Percentiles rank a stretch among this genome's conserved stretches.
phyloP scores from a whole-genome alignment of 1,140 invertebrate species.

The Aphaenogaster ashmeadi region DNA sequence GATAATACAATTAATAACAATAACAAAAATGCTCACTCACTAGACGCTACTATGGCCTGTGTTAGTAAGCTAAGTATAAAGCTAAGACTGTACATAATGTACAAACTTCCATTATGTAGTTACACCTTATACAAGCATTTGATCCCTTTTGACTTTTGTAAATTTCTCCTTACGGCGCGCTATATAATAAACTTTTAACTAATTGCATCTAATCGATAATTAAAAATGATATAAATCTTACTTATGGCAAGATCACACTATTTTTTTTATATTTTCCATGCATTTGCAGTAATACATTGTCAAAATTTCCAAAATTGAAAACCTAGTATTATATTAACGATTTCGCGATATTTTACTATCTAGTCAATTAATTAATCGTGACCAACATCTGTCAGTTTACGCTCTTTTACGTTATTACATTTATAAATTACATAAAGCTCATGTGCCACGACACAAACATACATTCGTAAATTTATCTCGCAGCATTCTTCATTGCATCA shows the following conservation, averaged over 20 bases:
- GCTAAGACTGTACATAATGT: constrained; percentile 67
- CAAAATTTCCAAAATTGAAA: constrained; percentile 19
- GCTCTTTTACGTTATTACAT: constrained; percentile 28
- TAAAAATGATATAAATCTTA: constrained; percentile 26
- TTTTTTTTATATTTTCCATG: not conserved
- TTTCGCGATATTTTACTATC: constrained; percentile 11
- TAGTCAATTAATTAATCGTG: constrained; percentile 37
- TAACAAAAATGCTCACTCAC: constrained; percentile 15
- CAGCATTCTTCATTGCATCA: not conserved
- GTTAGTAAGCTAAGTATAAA: constrained; percentile 23
- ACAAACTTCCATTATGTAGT: constrained; percentile 43
- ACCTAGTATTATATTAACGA: not conserved
- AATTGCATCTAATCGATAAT: not conserved
- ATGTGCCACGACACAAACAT: constrained; percentile 13
- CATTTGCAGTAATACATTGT: constrained; percentile 49
- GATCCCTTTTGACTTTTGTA: constrained; percentile 29
- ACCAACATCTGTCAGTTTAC: not conserved
- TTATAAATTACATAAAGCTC: constrained; percentile 23
- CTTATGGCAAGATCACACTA: constrained; percentile 13
- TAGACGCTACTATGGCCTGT: constrained; percentile 15
- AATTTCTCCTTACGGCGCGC: constrained; percentile 4
- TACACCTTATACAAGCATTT: constrained; percentile 27
- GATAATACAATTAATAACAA: constrained; percentile 36
- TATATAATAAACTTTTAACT: not conserved
- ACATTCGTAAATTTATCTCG: not conserved